phyloP scores from a whole-genome alignment of 2,113 vertebrate species.

The Lontra canadensis region DNA sequence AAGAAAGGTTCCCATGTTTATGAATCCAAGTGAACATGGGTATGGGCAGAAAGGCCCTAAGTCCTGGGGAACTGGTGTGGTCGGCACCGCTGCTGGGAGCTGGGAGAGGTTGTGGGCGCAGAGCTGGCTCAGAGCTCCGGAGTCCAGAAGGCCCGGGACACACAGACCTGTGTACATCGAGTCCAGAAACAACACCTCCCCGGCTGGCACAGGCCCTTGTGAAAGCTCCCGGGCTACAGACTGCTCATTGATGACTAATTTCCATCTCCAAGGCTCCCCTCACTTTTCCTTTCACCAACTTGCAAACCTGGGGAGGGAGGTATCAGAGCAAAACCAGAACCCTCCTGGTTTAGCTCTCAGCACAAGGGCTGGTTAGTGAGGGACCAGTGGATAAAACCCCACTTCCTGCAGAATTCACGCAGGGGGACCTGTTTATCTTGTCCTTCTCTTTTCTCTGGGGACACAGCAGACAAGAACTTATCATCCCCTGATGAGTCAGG shows the following conservation, averaged over 20 bases:
- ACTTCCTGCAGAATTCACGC: not conserved
- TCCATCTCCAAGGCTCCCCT: not conserved
- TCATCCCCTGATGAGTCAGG: not conserved
- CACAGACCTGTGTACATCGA: not conserved
- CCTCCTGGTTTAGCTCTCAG: not conserved
- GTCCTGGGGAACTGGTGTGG: not conserved
- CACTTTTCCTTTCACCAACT: not conserved
- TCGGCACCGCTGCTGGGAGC: not conserved
- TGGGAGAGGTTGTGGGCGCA: not conserved
- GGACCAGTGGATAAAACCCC: not conserved
- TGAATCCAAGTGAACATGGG: not conserved
- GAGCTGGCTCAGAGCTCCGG: not conserved
- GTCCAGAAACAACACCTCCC: not conserved
- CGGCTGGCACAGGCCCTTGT: not conserved
- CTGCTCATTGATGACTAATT: not conserved
- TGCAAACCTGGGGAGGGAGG: not conserved
- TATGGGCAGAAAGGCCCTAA: not conserved
- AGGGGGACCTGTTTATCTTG: not conserved
- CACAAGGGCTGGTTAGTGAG: not conserved
- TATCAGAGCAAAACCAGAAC: not conserved
- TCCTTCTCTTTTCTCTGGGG: not conserved
- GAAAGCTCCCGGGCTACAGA: not conserved
- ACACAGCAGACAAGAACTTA: not conserved
- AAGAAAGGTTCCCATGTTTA: not conserved
- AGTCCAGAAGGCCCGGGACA: not conserved